Evolutionary conservation across 1,140 invertebrate genomes (phyloP).

Genomic region (Heterodera carotae): DNA sequence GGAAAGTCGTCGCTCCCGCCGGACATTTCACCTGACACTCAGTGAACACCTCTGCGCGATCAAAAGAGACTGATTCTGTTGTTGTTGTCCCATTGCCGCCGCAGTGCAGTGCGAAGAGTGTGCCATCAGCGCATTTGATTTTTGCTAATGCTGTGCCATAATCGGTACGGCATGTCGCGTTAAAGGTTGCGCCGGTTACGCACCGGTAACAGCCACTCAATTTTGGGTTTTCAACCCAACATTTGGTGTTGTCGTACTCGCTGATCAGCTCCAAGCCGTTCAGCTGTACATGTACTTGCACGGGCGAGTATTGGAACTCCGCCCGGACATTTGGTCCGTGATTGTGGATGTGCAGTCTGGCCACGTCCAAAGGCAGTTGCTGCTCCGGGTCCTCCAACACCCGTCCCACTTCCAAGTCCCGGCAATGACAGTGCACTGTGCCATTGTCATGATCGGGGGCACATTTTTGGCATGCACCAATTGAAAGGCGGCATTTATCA

Average conservation of each 20-base stretch:
- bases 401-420: too few relatives aligned
- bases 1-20: conserved; percentile 1
- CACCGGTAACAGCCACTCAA: conserved; percentile 13
- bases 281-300: not conserved
- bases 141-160: not conserved
- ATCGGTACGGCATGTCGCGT: not conserved
- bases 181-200: not conserved
- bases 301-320: not conserved
- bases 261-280: not conserved
- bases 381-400: too few relatives aligned
- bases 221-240: not conserved
- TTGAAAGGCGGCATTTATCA: too few relatives aligned
- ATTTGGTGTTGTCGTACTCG: not conserved
- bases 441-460: too few relatives aligned
- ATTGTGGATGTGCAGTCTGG: too few relatives aligned
- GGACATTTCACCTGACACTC: conserved; percentile 15
- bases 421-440: too few relatives aligned
- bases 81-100: not conserved
- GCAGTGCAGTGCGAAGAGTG: not conserved
- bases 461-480: too few relatives aligned
- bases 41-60: not conserved
- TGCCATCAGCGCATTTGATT: not conserved
- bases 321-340: not conserved
- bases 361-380: too few relatives aligned
- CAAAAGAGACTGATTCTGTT: not conserved